Base-by-base conservation (phyloP, 2,888 invertebrate genomes). In the Oxyscelio sp. region DNA sequence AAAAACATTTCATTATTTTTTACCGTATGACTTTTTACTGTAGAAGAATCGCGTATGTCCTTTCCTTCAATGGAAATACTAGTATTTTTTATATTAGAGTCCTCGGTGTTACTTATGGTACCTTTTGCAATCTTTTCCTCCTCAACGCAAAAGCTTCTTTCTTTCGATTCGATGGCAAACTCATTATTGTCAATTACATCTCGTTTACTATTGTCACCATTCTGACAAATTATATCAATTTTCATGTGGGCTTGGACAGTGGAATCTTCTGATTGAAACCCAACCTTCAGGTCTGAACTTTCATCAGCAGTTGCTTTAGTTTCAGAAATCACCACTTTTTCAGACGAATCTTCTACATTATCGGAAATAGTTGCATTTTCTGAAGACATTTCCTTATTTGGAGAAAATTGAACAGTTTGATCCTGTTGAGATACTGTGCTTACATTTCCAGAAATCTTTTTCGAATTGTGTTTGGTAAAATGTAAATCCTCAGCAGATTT, bases 71-170 rank as follows among this genome's bases (percentile, higher is more conserved):
- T 17, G 15, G 48, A 31, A 63, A 48, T 24, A 24, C 24, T 15
- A 24, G 27, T 17, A 45, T 63, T 63, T 48, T 48, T 24, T 22
- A 63, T 63, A 15, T 45, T 63, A 19, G 48, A 63, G 11, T 63
- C 48, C 24, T 63, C 63, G 48, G 45, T 31, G 4, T 5, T 48
- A 27, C 56, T 27, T 56, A 31, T 56, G 24, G 17, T 31, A 56
- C 21, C 2, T 24, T 13, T 24, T 21, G 11, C 38, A 59, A 34
- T 61, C 19, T 61, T 22, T 13, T 61, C 43, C 43, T 40, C 43
- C 40, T 43, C 27, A 21, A n/a, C 9, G 8, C 3, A 17, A 40
- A 61, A n/a, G n/a, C 22, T 24, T 9, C 43, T 43, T 43, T 43
- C 22, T 61, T 40, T 43, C 15, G 19, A 43, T 61, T 31, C 43